Conservation (phyloP, 1,140 invertebrate species). For the Ostrea edulis region DNA sequence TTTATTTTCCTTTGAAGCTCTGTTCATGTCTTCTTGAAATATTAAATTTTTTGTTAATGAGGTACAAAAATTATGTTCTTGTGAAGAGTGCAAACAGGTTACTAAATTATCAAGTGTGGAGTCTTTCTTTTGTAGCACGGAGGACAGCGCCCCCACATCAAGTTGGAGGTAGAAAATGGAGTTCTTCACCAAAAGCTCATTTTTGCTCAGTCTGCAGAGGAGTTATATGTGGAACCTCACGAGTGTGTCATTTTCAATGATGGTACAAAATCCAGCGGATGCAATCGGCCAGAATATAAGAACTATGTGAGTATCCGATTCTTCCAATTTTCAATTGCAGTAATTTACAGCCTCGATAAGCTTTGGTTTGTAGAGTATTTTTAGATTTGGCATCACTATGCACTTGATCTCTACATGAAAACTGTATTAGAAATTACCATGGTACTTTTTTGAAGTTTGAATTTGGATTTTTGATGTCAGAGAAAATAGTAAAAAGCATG, state of each 20-base stretch:
- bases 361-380: neutral
- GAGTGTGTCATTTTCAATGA: constrained; percentile 78
- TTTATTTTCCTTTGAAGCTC: neutral
- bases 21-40: neutral
- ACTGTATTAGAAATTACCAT: too few species aligned
- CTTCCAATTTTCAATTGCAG: neutral
- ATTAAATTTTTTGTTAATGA: neutral
- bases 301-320: constrained; percentile 74
- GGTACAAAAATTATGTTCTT: neutral
- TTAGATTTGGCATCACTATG: neutral
- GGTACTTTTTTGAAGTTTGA: too few species aligned
- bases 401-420: too few species aligned
- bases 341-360: too few species aligned
- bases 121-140: constrained; percentile 59
- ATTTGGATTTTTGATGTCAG: too few species aligned
- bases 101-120: constrained; percentile 11
- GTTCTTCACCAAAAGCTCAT: constrained; percentile 72
- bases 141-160: constrained; percentile 70
- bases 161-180: constrained; percentile 71
- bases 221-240: constrained; percentile 69
- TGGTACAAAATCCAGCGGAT: constrained; percentile 72
- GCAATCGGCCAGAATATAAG: constrained; percentile 71
- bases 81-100: neutral
- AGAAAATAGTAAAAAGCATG: too few species aligned
- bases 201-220: constrained; percentile 68